Evolutionary conservation across 2,797 vertebrate species (phyloP).

Genomic region (Myotis myotis): DNA sequence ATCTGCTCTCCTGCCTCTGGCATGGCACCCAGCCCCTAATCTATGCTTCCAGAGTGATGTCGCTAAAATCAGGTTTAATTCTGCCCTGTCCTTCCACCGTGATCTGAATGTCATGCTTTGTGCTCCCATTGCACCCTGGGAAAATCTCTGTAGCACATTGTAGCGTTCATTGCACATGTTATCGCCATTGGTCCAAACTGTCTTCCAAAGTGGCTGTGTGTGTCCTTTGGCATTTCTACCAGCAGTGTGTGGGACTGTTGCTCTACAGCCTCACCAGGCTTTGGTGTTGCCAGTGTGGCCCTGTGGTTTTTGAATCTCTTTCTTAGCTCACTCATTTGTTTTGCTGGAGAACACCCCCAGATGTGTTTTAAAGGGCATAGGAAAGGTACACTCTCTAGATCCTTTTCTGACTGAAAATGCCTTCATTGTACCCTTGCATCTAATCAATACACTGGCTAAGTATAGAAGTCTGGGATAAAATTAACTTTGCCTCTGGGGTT

Average conservation of each 20-base stretch:
- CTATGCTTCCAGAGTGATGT: neutral
- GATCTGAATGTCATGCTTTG: neutral
- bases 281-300: neutral
- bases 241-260: neutral
- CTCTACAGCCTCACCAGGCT: neutral
- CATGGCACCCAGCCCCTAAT: neutral
- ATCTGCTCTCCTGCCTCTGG: neutral
- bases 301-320: neutral
- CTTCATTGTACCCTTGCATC: neutral
- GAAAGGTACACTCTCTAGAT: neutral
- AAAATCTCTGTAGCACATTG: neutral
- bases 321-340: neutral
- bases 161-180: neutral
- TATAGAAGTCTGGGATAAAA: slow-evolving; percentile 6
- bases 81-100: neutral
- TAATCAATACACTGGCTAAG: neutral
- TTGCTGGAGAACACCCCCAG: neutral
- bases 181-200: neutral
- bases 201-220: neutral
- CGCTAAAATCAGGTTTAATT: neutral
- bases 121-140: neutral
- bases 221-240: neutral
- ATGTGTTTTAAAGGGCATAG: neutral
- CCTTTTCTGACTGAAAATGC: neutral
- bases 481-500: slow-evolving; percentile 22